Conservation (phyloP, 2,888 invertebrate genomes). For the Melanotus villosus region DNA sequence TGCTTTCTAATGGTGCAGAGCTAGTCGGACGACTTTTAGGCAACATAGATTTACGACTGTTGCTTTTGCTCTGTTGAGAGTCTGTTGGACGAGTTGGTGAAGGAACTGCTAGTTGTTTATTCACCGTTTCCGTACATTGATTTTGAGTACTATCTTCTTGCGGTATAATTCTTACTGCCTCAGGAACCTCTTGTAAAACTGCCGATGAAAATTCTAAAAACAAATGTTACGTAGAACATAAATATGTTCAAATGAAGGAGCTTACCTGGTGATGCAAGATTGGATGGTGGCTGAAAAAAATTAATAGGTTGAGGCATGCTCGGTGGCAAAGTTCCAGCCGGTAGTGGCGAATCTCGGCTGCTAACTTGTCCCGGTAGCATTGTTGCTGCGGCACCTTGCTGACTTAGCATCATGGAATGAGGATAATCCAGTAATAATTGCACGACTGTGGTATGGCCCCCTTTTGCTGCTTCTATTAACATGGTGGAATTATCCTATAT, state of each 20-base stretch:
- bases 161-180: slow-evolving; percentile 72
- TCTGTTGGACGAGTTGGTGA: slow-evolving; percentile 54
- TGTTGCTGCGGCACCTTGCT: slow-evolving; percentile 57
- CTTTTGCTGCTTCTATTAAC: slow-evolving; percentile 98
- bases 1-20: slow-evolving; percentile 69
- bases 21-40: slow-evolving; percentile 71
- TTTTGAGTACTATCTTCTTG: slow-evolving; percentile 66
- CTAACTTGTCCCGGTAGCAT: slow-evolving; percentile 65
- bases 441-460: slow-evolving; percentile 96
- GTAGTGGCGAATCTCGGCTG: slow-evolving; percentile 63
- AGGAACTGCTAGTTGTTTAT: slow-evolving; percentile 61
- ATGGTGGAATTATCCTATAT: slow-evolving; percentile 94
- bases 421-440: slow-evolving; percentile 96
- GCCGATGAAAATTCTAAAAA: slow-evolving; percentile 53
- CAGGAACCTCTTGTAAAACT: slow-evolving; percentile 74
- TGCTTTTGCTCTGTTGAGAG: slow-evolving; percentile 52
- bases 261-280: slow-evolving; percentile 59
- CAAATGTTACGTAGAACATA: neutral
- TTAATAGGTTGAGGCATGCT: slow-evolving; percentile 56
- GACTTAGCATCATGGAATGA: slow-evolving; percentile 77
- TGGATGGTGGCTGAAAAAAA: slow-evolving; percentile 67
- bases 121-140: slow-evolving; percentile 57
- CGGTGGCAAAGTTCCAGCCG: slow-evolving; percentile 56
- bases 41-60: slow-evolving; percentile 67
- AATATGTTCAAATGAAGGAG: slow-evolving; percentile 2